Conservation (phyloP, 1,140 invertebrate species). For the Oedothorax gibbosus region DNA sequence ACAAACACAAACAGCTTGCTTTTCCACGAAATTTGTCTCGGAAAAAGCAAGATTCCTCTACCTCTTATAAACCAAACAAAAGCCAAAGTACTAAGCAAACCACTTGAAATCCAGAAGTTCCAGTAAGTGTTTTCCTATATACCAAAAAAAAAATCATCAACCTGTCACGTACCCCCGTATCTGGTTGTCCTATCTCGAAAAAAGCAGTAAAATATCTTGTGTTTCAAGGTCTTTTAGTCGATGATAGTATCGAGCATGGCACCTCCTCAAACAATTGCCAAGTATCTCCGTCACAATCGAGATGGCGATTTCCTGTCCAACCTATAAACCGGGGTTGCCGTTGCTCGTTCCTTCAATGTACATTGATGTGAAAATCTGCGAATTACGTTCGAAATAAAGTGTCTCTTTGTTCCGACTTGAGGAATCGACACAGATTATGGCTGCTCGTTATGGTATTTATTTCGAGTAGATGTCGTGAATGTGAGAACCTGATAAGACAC, state of each 20-base stretch:
- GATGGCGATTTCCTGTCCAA: conserved; percentile 53
- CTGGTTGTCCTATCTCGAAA: conserved; percentile 7
- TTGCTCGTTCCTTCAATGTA: not conserved
- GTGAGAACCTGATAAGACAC: not conserved
- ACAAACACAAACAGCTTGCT: no score
- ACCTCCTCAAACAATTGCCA: conserved; percentile 55
- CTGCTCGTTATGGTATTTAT: not conserved
- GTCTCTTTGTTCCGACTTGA: conserved; percentile 45
- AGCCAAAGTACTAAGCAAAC: conserved; percentile 15
- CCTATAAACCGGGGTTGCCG: conserved; percentile 39
- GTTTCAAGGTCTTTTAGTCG: conserved; percentile 58
- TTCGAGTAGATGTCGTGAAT: conserved; percentile 19
- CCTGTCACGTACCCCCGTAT: conserved; percentile 43
- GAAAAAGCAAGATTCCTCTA: not conserved
- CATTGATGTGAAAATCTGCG: conserved; percentile 12
- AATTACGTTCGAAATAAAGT: conserved; percentile 38
- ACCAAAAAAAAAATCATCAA: conserved; percentile 24
- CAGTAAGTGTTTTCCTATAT: conserved; percentile 13
- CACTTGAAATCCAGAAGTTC: conserved; percentile 39
- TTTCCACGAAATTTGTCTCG: no score
- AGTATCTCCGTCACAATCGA: conserved; percentile 41
- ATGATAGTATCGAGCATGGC: conserved; percentile 58
- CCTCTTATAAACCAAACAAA: conserved; percentile 1
- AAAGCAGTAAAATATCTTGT: conserved; percentile 45
- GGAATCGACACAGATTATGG: conserved; percentile 20